phyloP scores from a whole-genome alignment of 2,797 vertebrate genomes.

The Crotalus adamanteus region DNA sequence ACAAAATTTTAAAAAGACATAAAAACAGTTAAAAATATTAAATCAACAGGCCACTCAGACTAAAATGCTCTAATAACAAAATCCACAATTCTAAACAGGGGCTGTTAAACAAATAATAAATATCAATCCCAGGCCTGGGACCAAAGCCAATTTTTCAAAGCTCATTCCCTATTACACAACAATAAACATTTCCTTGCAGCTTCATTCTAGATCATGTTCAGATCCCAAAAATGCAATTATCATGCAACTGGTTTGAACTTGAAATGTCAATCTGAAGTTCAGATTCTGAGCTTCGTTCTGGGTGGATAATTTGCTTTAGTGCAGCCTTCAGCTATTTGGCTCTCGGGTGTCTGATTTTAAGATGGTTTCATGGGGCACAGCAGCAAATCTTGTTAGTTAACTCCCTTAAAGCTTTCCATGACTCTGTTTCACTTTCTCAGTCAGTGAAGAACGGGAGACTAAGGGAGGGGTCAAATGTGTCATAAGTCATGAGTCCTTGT shows the following conservation, averaged over 20 bases:
- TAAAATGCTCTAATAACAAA: not conserved
- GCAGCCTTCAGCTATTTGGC: not conserved
- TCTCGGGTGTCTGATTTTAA: slow-evolving; percentile 1
- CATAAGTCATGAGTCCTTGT: not conserved
- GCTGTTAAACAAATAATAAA: not conserved
- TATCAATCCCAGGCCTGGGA: not conserved
- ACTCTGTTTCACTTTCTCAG: slow-evolving; percentile 6
- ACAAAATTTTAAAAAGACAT: not conserved
- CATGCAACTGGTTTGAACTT: not conserved
- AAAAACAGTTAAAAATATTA: not conserved
- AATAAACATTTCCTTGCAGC: not conserved
- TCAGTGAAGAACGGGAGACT: not conserved
- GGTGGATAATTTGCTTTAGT: not conserved
- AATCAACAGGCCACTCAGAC: not conserved
- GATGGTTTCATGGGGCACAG: not conserved
- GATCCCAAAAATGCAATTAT: not conserved
- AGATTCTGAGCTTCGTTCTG: not conserved
- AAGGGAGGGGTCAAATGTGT: not conserved
- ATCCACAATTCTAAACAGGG: not conserved
- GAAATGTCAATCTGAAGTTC: not conserved
- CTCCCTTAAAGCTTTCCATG: slow-evolving; percentile 8
- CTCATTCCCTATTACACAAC: not conserved
- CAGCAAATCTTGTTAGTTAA: not conserved
- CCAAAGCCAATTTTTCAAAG: not conserved
- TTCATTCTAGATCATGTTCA: not conserved